Evolutionary conservation across 2,797 vertebrate genomes (phyloP), one percentile per base, ranked within the genome.

Genomic region (Leucoraja ocellata): DNA sequence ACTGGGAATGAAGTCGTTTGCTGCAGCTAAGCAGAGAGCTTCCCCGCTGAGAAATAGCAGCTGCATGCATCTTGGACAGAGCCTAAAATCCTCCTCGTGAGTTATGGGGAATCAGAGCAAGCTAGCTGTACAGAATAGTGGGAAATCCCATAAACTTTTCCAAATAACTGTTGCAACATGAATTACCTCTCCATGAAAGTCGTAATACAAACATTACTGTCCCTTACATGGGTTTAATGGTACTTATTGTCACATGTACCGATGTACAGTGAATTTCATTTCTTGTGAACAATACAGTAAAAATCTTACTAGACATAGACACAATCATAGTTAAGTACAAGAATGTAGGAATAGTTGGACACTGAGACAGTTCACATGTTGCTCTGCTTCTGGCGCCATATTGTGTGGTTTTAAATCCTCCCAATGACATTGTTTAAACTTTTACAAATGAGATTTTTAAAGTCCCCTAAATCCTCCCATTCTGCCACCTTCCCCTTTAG

Each of bases 31-130:
- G 39, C 71, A 74, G 71, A 21, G 8, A 25, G 68, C 90, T 32
- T 71, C 90, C 90, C 90, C 46, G 46, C 90, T 92, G 90, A 76
- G 90, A 76, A 92, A 25, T 71, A 76, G 71, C 90, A 54, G 90
- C 90, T 92, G 90, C 90, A 92, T 71, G 25, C 68, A 25, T 68
- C 71, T 74, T 76, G 36, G 73, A 74, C 46, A 73, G 88, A 68
- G 68, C 71, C 10, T 46, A 92, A 92, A 76, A 39, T 21, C 71
- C 23, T 73, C 11, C 36, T 92, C 39, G 90, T 92, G 36, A 73
- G 58, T 92, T 76, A 92, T 39, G 46, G 25, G 13, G 71, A 92
- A 13, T 92, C 71, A 92, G 54, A 74, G 71, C 32, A 54, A 91
- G 90, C 68, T 71, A 92, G 68, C 25, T 92, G 71, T 8, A 92